Evolutionary conservation across 2,797 vertebrate species (phyloP).

Genomic region (Phoxinus dragarum): DNA sequence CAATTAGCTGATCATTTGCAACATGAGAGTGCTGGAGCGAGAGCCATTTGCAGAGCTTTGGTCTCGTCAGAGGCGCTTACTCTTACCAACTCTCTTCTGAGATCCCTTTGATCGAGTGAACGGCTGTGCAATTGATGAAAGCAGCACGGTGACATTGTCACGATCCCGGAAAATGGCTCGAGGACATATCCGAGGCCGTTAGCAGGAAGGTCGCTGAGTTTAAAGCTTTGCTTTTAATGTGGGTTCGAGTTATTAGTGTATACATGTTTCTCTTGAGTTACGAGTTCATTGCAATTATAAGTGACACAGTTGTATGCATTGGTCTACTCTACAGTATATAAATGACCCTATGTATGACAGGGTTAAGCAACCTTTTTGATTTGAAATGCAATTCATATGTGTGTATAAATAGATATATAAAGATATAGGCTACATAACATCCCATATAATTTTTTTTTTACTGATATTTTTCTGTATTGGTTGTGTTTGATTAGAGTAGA

Average conservation of each 20-base stretch:
- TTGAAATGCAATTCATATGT: neutral
- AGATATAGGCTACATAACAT: neutral
- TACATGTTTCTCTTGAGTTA: neutral
- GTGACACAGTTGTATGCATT: neutral
- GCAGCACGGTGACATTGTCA: neutral
- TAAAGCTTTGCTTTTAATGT: neutral
- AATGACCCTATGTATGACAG: neutral
- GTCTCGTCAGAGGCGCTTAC: constrained; percentile 27
- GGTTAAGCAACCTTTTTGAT: neutral
- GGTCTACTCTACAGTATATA: neutral
- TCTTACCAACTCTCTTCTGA: constrained; percentile 29
- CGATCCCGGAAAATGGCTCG: constrained; percentile 22
- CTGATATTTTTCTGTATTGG: neutral
- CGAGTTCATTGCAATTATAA: neutral
- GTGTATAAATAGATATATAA: neutral
- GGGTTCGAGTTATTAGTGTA: neutral
- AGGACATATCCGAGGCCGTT: constrained; percentile 20
- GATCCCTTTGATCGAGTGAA: constrained; percentile 40
- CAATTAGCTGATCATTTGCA: constrained; percentile 63
- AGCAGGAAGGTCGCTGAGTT: constrained; percentile 14
- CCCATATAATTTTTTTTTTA: no score
- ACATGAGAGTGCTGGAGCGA: constrained; percentile 51
- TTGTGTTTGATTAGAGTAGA: neutral
- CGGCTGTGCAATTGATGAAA: constrained; percentile 28
- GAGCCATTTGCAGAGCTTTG: constrained; percentile 39